Evolutionary conservation across 1,140 invertebrate species (phyloP).

Genomic region (Drosophila erecta): DNA sequence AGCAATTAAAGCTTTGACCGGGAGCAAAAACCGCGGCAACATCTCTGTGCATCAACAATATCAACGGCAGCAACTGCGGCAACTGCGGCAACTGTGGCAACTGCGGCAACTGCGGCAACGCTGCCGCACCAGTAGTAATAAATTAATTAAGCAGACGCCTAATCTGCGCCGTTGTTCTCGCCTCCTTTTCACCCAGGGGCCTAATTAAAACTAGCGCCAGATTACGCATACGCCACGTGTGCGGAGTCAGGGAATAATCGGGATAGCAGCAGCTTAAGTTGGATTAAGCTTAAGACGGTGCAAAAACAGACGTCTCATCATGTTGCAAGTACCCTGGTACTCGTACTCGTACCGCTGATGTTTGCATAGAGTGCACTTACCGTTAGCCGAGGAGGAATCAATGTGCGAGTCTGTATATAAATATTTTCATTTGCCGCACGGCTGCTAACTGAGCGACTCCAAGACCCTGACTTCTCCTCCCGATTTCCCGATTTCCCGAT

Average conservation of each 20-base stretch:
- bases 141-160: slow-evolving; percentile 27
- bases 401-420: slow-evolving; percentile 48
- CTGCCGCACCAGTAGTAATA: slow-evolving; percentile 6
- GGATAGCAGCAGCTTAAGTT: background rate
- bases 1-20: background rate
- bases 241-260: slow-evolving; percentile 9
- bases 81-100: background rate
- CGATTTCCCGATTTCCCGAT: background rate
- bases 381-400: slow-evolving; percentile 49
- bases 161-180: background rate
- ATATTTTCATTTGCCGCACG: slow-evolving; percentile 68
- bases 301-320: slow-evolving; percentile 6
- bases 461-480: slow-evolving; percentile 2
- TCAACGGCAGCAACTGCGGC: slow-evolving; percentile 6
- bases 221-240: slow-evolving; percentile 73
- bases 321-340: slow-evolving; percentile 1
- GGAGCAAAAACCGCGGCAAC: slow-evolving; percentile 12
- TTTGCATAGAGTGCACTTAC: slow-evolving; percentile 62
- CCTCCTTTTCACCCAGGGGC: slow-evolving; percentile 10
- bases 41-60: slow-evolving; percentile 11
- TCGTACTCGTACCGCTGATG: slow-evolving; percentile 3
- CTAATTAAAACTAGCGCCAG: slow-evolving; percentile 56
- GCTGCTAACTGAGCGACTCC: slow-evolving; percentile 52
- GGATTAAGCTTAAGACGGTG: background rate
- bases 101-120: background rate